Evolutionary conservation across 2,888 invertebrate species (phyloP).

Genomic region (Orthonevra nobilis): DNA sequence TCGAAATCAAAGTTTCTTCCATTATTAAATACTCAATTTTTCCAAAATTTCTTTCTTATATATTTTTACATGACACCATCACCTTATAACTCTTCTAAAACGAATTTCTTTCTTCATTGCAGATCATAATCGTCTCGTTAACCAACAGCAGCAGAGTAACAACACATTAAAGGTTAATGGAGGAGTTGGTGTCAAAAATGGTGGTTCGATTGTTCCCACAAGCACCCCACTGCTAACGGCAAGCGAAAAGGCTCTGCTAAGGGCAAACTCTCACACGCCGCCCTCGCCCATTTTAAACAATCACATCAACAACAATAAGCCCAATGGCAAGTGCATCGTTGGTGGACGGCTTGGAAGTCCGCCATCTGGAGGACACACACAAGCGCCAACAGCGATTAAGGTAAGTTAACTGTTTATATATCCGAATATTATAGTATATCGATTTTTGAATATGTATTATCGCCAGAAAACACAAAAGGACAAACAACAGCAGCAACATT

Average conservation of each 20-base stretch:
- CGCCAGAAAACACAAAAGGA: conserved; percentile 69
- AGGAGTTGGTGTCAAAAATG: conserved; percentile 31
- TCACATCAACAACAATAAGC: conserved; percentile 58
- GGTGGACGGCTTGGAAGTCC: conserved; percentile 61
- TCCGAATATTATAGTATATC: conserved; percentile 1
- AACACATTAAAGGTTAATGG: conserved; percentile 55
- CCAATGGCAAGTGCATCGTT: conserved; percentile 65
- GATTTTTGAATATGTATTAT: conserved; percentile 17
- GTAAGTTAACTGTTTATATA: conserved; percentile 28
- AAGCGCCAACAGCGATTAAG: conserved; percentile 52
- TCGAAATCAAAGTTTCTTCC: too few species aligned
- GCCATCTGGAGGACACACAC: conserved; percentile 53
- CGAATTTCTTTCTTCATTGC: conserved; percentile 50
- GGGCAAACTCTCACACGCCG: conserved; percentile 52
- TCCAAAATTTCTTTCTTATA: too few species aligned
- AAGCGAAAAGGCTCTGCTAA: conserved; percentile 49
- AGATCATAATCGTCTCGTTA: conserved; percentile 73
- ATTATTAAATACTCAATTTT: too few species aligned
- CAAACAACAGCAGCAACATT: conserved; percentile 46
- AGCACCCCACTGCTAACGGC: conserved; percentile 58
- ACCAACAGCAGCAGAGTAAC: conserved; percentile 66
- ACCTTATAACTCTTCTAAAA: too few species aligned
- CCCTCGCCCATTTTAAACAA: conserved; percentile 58
- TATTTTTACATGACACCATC: too few species aligned
- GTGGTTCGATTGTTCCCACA: conserved; percentile 39